Conservation (phyloP, 2,888 invertebrate genomes). For the Microdon myrmicae region DNA sequence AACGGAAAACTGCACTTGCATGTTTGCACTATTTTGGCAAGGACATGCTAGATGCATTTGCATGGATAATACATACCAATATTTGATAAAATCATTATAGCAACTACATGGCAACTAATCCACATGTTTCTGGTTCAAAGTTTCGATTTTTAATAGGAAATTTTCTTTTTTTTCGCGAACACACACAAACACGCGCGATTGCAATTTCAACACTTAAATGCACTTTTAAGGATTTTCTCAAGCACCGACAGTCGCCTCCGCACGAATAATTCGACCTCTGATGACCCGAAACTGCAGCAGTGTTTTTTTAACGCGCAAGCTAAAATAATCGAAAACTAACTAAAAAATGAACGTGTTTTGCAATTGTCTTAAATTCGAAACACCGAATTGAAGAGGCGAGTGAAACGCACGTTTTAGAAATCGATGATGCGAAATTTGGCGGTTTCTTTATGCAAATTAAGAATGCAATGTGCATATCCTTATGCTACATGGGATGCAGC, state of each 20-base stretch:
- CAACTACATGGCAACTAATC: conserved; percentile 66
- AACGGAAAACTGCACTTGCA: conserved; percentile 21
- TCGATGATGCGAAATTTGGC: conserved; percentile 47
- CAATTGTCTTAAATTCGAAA: background rate
- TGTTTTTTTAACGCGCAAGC: background rate
- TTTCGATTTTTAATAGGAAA: conserved; percentile 7
- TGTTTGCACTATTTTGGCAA: conserved; percentile 23
- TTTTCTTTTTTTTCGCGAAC: background rate
- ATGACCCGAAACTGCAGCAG: conserved; percentile 22
- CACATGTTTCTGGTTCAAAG: conserved; percentile 63
- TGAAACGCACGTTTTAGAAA: conserved; percentile 38
- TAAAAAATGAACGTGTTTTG: background rate
- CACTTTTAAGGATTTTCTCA: background rate
- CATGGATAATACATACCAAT: conserved; percentile 61
- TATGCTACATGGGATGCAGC: conserved; percentile 20
- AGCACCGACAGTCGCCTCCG: too few species aligned
- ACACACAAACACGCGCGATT: conserved; percentile 7
- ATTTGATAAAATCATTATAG: conserved; percentile 64
- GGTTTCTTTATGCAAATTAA: conserved; percentile 53
- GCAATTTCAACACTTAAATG: conserved; percentile 5
- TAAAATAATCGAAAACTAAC: conserved; percentile 4
- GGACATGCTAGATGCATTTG: conserved; percentile 1
- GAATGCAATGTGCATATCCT: conserved; percentile 49
- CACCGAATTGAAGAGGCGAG: conserved; percentile 20
- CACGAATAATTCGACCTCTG: conserved; percentile 18